Conservation (phyloP, 1,140 invertebrate genomes). For the Dendrolimus punctatus region DNA sequence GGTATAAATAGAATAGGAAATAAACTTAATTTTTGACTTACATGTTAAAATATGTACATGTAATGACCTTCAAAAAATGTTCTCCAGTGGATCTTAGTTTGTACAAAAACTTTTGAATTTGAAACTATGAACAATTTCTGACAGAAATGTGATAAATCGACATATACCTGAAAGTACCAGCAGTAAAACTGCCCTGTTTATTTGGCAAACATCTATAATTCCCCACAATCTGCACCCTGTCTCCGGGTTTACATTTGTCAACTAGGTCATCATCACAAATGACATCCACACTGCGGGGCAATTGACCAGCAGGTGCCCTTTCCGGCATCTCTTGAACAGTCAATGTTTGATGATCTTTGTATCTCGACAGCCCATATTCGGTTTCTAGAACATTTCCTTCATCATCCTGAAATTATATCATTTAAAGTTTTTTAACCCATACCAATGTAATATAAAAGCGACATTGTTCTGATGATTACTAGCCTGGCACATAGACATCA, state of each 20-base stretch:
- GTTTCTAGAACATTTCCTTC: conserved; percentile 98
- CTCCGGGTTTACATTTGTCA: conserved; percentile 96
- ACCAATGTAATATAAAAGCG: too few species aligned
- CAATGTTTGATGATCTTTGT: conserved; percentile 98
- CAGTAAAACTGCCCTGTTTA: conserved; percentile 95
- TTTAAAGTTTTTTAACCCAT: background rate
- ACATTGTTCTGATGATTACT: too few species aligned
- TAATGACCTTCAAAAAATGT: too few species aligned
- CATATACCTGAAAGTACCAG: conserved; percentile 90
- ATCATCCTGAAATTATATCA: conserved; percentile 82
- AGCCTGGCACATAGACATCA: too few species aligned
- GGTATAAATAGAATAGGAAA: too few species aligned
- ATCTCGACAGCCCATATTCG: conserved; percentile 95
- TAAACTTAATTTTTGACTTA: too few species aligned
- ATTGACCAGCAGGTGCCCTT: conserved; percentile 95
- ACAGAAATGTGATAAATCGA: background rate
- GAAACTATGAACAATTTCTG: too few species aligned
- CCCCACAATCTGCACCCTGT: conserved; percentile 95
- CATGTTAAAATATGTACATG: too few species aligned
- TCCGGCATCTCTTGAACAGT: conserved; percentile 99
- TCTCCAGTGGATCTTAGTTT: too few species aligned
- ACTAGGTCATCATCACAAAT: conserved; percentile 98
- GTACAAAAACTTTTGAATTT: too few species aligned
- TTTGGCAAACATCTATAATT: conserved; percentile 94
- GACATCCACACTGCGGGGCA: conserved; percentile 95